Conservation (phyloP, 2,113 vertebrate genomes). For the Callopanchax toddi region DNA sequence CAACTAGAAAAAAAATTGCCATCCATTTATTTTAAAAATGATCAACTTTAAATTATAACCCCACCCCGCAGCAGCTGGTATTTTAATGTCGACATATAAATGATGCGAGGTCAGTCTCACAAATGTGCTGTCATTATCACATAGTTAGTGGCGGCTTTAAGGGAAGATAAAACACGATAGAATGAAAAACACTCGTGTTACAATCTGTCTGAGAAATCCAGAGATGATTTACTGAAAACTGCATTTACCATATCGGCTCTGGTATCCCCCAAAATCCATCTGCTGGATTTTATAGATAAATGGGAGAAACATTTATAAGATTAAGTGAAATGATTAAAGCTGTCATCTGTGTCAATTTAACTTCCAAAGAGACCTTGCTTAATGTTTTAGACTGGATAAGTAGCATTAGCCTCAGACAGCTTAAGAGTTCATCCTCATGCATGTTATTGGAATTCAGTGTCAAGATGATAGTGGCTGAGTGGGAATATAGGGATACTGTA, state of each 20-base stretch:
- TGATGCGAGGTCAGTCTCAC: constrained; percentile 39
- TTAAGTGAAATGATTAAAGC: constrained; percentile 73
- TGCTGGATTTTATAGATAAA: constrained; percentile 72
- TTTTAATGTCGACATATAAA: constrained; percentile 52
- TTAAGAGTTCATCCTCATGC: constrained; percentile 64
- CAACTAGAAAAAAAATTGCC: constrained; percentile 24
- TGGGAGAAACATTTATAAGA: constrained; percentile 43
- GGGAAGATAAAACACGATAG: constrained; percentile 49
- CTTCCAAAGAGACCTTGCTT: constrained; percentile 66
- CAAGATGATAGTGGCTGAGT: constrained; percentile 58
- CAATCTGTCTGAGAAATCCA: constrained; percentile 48
- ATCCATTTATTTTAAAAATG: constrained; percentile 39
- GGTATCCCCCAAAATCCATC: constrained; percentile 54
- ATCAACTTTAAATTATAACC: constrained; percentile 23
- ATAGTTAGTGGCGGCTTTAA: constrained; percentile 45
- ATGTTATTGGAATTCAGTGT: constrained; percentile 71
- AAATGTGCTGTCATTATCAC: constrained; percentile 37
- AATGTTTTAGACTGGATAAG: constrained; percentile 76
- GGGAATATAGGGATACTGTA: constrained; percentile 62
- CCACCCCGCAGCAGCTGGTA: constrained; percentile 37
- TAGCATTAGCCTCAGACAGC: constrained; percentile 69
- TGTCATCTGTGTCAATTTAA: constrained; percentile 56
- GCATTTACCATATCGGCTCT: constrained; percentile 35
- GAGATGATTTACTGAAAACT: constrained; percentile 52
- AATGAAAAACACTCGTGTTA: constrained; percentile 45